phyloP scores from a whole-genome alignment of 2,888 invertebrate genomes.

The Cryptus armator region DNA sequence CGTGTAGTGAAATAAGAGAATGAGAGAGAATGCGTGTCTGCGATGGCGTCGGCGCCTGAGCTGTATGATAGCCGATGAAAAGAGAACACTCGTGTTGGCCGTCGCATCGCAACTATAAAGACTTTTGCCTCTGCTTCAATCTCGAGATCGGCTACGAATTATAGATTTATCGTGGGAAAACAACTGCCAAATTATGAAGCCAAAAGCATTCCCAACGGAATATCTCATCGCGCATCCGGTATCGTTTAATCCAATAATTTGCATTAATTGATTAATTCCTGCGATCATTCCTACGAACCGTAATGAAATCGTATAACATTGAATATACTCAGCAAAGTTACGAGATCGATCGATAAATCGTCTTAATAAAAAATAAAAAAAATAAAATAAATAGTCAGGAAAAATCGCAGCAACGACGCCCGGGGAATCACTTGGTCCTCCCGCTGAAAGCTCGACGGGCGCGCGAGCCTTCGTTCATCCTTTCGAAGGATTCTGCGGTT shows the following conservation, averaged over 20 bases:
- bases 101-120: constrained; percentile 54
- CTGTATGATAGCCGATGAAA: constrained; percentile 25
- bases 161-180: constrained; percentile 67
- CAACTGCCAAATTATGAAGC: constrained; percentile 32
- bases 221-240: constrained; percentile 18
- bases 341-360: constrained; percentile 43
- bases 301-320: not conserved
- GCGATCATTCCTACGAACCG: not conserved
- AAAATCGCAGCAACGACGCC: constrained; percentile 46
- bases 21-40: constrained; percentile 70
- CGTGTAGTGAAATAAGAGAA: constrained; percentile 81
- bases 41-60: constrained; percentile 68
- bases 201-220: constrained; percentile 34
- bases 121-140: constrained; percentile 20
- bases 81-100: constrained; percentile 11
- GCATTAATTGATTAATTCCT: constrained; percentile 5
- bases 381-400: constrained; percentile 25
- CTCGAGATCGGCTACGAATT: constrained; percentile 35
- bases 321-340: constrained; percentile 3
- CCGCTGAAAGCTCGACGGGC: constrained; percentile 30
- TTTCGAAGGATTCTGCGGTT: constrained; percentile 69
- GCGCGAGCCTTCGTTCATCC: constrained; percentile 28
- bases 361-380: constrained; percentile 21
- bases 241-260: constrained; percentile 16
- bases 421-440: constrained; percentile 53